Conservation (phyloP, 2,113 vertebrate genomes). For the Syngnathus scovelli region DNA sequence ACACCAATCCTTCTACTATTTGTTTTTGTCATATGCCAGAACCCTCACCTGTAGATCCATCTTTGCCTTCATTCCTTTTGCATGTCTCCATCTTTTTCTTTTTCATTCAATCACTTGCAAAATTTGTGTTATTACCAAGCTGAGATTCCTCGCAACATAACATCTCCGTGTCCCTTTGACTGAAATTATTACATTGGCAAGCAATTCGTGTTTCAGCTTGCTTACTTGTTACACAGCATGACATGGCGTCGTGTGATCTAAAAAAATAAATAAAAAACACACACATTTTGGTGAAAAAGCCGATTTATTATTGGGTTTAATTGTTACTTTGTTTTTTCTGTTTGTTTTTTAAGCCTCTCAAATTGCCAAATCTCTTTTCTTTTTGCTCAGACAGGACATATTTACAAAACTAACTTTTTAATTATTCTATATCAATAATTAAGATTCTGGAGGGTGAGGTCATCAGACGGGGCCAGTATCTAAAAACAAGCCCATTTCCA, state of each 20-base stretch:
- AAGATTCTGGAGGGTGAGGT: neutral
- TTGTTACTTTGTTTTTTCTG: neutral
- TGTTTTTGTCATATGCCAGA: neutral
- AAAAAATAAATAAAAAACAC: neutral
- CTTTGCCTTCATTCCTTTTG: neutral
- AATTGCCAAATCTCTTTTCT: neutral
- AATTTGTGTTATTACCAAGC: neutral
- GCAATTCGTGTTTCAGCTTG: too few relatives aligned
- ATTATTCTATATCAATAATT: neutral
- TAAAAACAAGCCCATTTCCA: neutral
- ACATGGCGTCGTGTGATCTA: neutral
- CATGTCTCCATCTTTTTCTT: neutral
- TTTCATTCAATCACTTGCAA: neutral
- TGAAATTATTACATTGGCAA: too few relatives aligned
- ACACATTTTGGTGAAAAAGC: neutral
- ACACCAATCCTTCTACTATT: conserved; percentile 1
- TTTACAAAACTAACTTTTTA: neutral
- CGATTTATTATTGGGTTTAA: neutral
- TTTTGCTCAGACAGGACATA: neutral
- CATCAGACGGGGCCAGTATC: neutral
- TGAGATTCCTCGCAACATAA: neutral
- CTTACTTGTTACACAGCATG: neutral
- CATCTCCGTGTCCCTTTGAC: too few relatives aligned
- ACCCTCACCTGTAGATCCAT: neutral
- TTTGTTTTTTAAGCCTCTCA: too few relatives aligned